phyloP scores from a whole-genome alignment of 2,888 invertebrate genomes.

The Nebria brevicollis region DNA sequence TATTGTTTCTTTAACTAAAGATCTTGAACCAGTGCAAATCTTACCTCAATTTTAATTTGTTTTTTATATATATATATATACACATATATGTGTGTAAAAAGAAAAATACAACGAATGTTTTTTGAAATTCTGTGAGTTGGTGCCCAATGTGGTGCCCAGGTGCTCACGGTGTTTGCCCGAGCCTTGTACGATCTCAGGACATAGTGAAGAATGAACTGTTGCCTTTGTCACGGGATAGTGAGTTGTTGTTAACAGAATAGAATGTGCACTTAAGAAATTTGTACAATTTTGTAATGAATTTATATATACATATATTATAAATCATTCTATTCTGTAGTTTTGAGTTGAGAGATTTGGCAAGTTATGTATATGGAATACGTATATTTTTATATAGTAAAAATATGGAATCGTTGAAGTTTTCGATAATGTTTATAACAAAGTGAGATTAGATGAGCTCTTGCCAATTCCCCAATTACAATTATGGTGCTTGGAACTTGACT shows the following conservation, averaged over 20 bases:
- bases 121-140: conserved; percentile 37
- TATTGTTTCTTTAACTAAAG: conserved; percentile 32
- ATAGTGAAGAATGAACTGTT: not conserved
- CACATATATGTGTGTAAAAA: too few species aligned
- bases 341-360: not conserved
- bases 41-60: conserved; percentile 37
- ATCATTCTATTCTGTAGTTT: not conserved
- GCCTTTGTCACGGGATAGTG: not conserved
- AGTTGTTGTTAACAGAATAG: conserved; percentile 10
- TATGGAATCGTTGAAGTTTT: conserved; percentile 43
- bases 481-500: conserved; percentile 47
- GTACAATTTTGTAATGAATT: not conserved
- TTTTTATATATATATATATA: conserved; percentile 5
- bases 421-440: conserved; percentile 36
- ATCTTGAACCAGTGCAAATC: conserved; percentile 43
- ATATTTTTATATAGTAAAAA: conserved; percentile 39
- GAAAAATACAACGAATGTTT: conserved; percentile 37
- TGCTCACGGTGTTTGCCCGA: conserved; percentile 16
- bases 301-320: not conserved
- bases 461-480: conserved; percentile 43
- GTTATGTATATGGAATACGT: conserved; percentile 6
- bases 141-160: conserved; percentile 1
- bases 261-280: not conserved
- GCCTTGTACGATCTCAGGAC: conserved; percentile 39
- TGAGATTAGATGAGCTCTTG: conserved; percentile 43